Percentiles rank a stretch among this genome's conserved stretches.
phyloP scores from a whole-genome alignment of 2,113 vertebrate genomes.

The Lycaon pictus region DNA sequence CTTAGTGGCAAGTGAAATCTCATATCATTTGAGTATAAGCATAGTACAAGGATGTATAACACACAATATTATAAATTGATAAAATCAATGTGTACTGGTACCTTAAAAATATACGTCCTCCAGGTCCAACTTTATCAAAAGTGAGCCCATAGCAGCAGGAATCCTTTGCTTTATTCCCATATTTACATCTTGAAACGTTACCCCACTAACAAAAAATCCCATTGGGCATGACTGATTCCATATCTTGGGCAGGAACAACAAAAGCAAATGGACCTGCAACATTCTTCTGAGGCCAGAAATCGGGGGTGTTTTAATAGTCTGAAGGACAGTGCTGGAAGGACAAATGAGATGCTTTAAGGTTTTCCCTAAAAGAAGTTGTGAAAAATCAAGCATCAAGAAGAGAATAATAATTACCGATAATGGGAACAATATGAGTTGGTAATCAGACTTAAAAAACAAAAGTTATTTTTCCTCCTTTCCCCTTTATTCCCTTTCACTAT shows the following conservation, averaged over 20 bases:
- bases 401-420: background rate
- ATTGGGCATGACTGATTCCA: background rate
- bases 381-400: constrained; percentile 6
- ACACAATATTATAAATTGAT: background rate
- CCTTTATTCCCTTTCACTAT: no score
- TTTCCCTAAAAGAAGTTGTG: background rate
- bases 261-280: background rate
- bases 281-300: background rate
- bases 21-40: background rate
- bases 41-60: background rate
- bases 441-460: background rate
- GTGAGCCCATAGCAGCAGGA: background rate
- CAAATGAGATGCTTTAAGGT: background rate
- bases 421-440: background rate
- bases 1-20: background rate
- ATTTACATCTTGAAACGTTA: background rate
- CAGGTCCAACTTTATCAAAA: background rate
- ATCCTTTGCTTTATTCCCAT: background rate
- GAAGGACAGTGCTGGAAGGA: background rate
- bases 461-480: no score
- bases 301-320: background rate
- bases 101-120: background rate
- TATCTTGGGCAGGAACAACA: background rate
- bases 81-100: background rate
- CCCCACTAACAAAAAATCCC: background rate